These are phyloP conservation scores for Corythornis cristatus DNA, from an alignment of 2,113 vertebrate genomes.

Conservation along the genomic window DNA sequence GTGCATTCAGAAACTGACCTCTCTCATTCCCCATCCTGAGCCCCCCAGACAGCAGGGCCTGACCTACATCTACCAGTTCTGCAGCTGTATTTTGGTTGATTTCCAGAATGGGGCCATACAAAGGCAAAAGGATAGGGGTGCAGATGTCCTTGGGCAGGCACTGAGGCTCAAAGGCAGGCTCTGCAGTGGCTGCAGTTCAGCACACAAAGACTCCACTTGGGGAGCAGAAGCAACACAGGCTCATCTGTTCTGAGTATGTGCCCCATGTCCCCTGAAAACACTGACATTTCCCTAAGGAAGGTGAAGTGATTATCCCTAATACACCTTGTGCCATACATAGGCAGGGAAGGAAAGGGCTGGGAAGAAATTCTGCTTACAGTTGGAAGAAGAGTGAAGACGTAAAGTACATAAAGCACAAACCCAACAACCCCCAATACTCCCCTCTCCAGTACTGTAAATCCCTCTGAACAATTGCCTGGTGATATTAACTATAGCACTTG, in stretches of 20 bases:
- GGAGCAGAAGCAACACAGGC: not conserved
- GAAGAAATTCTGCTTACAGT: not conserved
- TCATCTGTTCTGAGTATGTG: not conserved
- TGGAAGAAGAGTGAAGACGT: not conserved
- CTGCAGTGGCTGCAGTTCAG: too few relatives aligned
- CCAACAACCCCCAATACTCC: not conserved
- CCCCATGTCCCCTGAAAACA: not conserved
- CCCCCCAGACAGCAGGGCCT: not conserved
- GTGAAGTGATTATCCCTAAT: not conserved
- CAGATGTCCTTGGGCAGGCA: not conserved
- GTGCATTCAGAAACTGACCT: not conserved
- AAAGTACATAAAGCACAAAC: not conserved
- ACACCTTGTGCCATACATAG: too few relatives aligned
- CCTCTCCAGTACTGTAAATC: not conserved
- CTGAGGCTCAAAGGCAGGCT: not conserved
- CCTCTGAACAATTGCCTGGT: not conserved
- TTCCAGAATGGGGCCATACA: not conserved
- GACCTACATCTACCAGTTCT: not conserved
- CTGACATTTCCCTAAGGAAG: not conserved
- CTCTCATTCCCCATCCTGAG: not conserved
- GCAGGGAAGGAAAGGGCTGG: not conserved
- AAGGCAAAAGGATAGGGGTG: not conserved
- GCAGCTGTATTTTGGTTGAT: not conserved
- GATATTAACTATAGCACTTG: not conserved
- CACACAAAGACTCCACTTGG: not conserved